These are phyloP conservation scores for Bombus difficillimus DNA, from an alignment of 1,140 invertebrate genomes.

Conservation along the genomic window DNA sequence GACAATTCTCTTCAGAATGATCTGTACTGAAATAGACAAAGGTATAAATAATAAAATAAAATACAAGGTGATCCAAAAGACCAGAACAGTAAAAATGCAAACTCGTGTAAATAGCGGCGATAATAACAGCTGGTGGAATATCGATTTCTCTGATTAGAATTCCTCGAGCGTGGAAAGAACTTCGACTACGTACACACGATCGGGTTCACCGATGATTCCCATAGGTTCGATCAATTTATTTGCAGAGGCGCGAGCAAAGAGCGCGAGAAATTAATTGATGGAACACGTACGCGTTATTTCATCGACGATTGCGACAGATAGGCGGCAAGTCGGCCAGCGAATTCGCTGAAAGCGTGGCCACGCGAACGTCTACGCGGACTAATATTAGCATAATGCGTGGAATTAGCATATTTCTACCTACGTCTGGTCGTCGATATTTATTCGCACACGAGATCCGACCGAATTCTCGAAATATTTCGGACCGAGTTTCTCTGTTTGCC, in stretches of 20 bases:
- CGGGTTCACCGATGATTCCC: not conserved
- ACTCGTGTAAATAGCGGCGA: too few species aligned
- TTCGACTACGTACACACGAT: not conserved
- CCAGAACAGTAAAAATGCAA: too few species aligned
- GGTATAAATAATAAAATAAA: too few species aligned
- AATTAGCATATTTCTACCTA: slow-evolving; percentile 26
- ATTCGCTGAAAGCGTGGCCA: slow-evolving; percentile 6
- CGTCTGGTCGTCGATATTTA: slow-evolving; percentile 17
- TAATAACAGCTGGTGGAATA: too few species aligned
- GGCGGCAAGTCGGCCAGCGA: not conserved
- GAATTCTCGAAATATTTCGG: slow-evolving; percentile 9
- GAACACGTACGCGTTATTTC: not conserved
- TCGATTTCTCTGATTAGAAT: not conserved
- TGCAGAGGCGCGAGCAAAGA: not conserved
- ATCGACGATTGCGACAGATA: slow-evolving; percentile 1
- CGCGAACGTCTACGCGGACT: slow-evolving; percentile 10
- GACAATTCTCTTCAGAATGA: too few species aligned
- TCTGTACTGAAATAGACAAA: too few species aligned
- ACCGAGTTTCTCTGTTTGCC: not conserved
- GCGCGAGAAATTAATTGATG: slow-evolving; percentile 23
- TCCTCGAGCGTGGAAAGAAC: not conserved
- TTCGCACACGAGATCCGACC: slow-evolving; percentile 8
- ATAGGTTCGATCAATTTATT: slow-evolving; percentile 13
- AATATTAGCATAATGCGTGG: slow-evolving; percentile 24
- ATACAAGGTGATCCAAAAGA: too few species aligned